These are phyloP conservation scores for Benitochromis conjunctus DNA, from an alignment of 2,113 vertebrate genomes.

Conservation along the genomic window DNA sequence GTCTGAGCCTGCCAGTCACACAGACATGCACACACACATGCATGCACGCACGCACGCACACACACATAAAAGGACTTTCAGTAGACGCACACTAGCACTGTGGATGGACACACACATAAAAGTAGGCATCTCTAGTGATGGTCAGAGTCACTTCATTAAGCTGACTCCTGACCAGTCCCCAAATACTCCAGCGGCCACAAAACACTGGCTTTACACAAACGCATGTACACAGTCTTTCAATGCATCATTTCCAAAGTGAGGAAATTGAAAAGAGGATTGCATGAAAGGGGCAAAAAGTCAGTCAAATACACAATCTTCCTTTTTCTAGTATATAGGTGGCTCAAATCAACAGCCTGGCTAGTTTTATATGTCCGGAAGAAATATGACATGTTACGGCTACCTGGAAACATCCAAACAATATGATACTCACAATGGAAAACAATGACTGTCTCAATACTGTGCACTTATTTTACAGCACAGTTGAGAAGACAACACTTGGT, in stretches of 20 bases:
- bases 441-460: not conserved
- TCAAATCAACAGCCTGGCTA: not conserved
- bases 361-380: not conserved
- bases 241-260: constrained; percentile 39
- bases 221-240: constrained; percentile 21
- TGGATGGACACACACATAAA: constrained; percentile 31
- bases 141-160: constrained; percentile 91
- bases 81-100: constrained; percentile 4
- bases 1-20: constrained; percentile 83
- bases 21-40: not conserved
- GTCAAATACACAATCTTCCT: constrained; percentile 36
- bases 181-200: constrained; percentile 60
- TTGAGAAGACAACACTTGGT: not conserved
- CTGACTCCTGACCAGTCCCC: constrained; percentile 81
- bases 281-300: constrained; percentile 62
- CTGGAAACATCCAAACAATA: not conserved
- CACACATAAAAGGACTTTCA: not conserved
- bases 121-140: constrained; percentile 66
- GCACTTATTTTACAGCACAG: not conserved
- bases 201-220: constrained; percentile 28
- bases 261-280: constrained; percentile 43
- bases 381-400: not conserved
- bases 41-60: not conserved
- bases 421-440: not conserved
- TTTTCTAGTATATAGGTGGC: not conserved